Percentiles rank a stretch among this genome's conserved stretches.
Evolutionary conservation across 2,113 vertebrate genomes (phyloP).

Genomic region (Gymnocephalus cernua): DNA sequence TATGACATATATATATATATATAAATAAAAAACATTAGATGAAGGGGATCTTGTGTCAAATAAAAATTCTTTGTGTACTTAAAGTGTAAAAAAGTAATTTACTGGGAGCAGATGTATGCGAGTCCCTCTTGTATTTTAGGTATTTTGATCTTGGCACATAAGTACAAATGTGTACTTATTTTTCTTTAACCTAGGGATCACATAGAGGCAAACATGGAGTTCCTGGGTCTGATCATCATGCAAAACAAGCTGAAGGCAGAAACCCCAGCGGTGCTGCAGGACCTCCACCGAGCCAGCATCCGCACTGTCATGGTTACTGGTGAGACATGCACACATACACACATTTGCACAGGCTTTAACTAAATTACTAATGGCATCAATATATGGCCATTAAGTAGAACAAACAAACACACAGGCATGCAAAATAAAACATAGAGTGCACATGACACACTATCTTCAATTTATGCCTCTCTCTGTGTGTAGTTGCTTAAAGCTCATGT

Average conservation of each 20-base stretch:
- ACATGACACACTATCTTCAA: background rate
- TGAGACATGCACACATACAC: constrained; percentile 67
- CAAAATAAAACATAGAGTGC: background rate
- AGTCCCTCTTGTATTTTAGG: background rate
- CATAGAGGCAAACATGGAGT: constrained; percentile 96
- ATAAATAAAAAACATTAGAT: background rate
- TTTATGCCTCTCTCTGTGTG: background rate
- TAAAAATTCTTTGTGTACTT: background rate
- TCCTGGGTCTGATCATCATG: constrained; percentile 97
- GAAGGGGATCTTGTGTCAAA: background rate
- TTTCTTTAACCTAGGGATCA: constrained; percentile 85
- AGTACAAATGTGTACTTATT: background rate
- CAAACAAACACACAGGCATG: background rate
- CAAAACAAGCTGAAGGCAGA: constrained; percentile 98
- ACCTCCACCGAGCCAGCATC: constrained; percentile 92
- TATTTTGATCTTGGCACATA: background rate
- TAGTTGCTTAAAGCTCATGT: background rate
- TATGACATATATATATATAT: too few relatives aligned
- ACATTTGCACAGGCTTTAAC: background rate
- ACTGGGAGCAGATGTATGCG: rapidly evolving
- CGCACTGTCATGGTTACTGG: constrained; percentile 99
- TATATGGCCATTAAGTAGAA: background rate
- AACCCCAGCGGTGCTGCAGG: constrained; percentile 92
- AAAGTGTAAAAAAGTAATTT: background rate
- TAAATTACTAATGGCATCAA: background rate